These are phyloP conservation scores for Diadema setosum DNA, from an alignment of 35 echinoderm and acorn worm genomes.

Conservation along the genomic window DNA sequence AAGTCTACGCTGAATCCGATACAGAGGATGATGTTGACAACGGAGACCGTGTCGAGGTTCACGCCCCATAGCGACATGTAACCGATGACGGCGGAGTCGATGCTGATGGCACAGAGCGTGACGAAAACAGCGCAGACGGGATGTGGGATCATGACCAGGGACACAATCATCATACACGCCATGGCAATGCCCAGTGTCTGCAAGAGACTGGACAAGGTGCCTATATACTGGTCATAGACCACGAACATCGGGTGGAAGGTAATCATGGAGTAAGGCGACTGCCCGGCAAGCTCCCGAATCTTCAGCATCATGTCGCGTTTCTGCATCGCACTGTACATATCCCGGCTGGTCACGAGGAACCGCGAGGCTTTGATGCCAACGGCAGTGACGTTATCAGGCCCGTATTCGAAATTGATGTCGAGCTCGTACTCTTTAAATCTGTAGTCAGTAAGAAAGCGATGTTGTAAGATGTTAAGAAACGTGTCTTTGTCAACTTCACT, in stretches of 20 bases:
- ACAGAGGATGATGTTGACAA: slow-evolving; percentile 72
- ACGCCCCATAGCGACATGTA: slow-evolving; percentile 74
- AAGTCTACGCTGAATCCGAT: slow-evolving; percentile 92
- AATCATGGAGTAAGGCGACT: neutral
- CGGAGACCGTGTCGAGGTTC: slow-evolving; percentile 62
- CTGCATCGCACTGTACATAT: slow-evolving; percentile 23
- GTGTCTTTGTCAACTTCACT: neutral
- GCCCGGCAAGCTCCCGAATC: slow-evolving; percentile 21
- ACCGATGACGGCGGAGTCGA: slow-evolving; percentile 67
- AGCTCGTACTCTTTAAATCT: slow-evolving; percentile 42
- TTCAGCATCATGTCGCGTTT: slow-evolving; percentile 47
- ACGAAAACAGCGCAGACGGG: slow-evolving; percentile 70
- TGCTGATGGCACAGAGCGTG: slow-evolving; percentile 53
- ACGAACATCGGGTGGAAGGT: slow-evolving; percentile 73
- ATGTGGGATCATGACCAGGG: slow-evolving; percentile 71
- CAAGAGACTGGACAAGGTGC: slow-evolving; percentile 37
- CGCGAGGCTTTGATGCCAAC: slow-evolving; percentile 34
- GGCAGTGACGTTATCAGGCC: neutral
- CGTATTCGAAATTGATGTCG: slow-evolving; percentile 60
- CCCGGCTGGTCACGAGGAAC: slow-evolving; percentile 38
- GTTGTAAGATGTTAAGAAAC: slow-evolving; percentile 25
- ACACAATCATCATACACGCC: slow-evolving; percentile 69
- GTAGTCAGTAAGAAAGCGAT: slow-evolving; percentile 47
- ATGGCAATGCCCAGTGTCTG: slow-evolving; percentile 64
- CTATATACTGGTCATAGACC: slow-evolving; percentile 63